Base-by-base conservation (phyloP, 2,888 invertebrate species). In the Lordiphosa fenestrarum region DNA sequence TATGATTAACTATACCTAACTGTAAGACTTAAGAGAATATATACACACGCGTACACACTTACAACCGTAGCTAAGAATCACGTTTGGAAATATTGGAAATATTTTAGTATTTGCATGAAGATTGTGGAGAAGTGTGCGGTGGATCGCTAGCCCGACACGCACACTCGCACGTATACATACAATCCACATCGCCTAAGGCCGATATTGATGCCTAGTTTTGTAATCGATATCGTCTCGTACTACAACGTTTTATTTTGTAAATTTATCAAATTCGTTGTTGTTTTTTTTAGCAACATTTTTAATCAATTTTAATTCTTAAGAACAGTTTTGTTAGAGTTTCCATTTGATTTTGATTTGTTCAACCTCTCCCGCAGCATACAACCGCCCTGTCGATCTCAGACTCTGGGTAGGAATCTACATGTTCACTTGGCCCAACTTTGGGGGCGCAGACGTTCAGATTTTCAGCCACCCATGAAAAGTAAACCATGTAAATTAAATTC, bases 191-290 rank as follows among this genome's bases (percentile, higher is more conserved):
- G 58, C 58, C 61, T 50, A 56, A 53, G 63, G 51, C 62, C 15
- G 64, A 53, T 61, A 64, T 64, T 54, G 65, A 61, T 64, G 55
- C 65, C 72, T 60, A 65, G 65, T 64, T 7, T 76, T 69, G 73
- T 66, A 76, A 84, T 77, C 78, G 73, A 73, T 77, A 84, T 80
- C 80, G 80, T 76, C 83, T 75, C 80, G 80, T 72, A 80, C 80
- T 76, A 74, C 83, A 80, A 75, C 66, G 73, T 63, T 83, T 84
- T 84, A 82, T 59, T 64, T 85, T 85, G 80, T 80, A 80, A 83
- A 80, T 85, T 80, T 80, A 83, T 85, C 85, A 85, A 85, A 81
- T 80, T 85, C 85, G 80, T 80, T 80, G 85, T 83, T 81, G 83
- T 80, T 80, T 80, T 83, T 84, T 83, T 85, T 85, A 76, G 71